Evolutionary conservation across 2,797 vertebrate genomes (phyloP), one percentile per base, ranked within the genome.

Genomic region (Mastacembelus armatus): DNA sequence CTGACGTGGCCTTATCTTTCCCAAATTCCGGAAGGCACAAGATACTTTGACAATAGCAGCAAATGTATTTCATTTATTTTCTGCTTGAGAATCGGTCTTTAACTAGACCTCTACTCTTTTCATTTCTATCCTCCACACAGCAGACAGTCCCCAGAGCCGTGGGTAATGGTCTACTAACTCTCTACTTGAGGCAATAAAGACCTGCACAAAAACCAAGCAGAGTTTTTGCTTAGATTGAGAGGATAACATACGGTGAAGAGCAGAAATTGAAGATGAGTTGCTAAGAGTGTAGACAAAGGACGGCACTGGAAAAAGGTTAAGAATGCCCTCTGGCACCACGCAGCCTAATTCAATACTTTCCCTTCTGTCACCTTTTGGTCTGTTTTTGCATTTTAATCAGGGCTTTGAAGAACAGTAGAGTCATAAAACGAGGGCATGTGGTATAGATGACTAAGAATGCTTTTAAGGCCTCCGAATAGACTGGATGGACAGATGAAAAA

Each of bases 1-100:
- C 85, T 89, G 90, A 91, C 78, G 78, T 66, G 71, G 83, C 71
- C 88, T 92, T 92, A 93, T 92, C 91, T 89, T 51, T 65, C 65
- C 80, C 51, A 72, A 83, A 83, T 38, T 86, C 90, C 85, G 77
- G 80, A 81, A 90, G 89, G 87, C 89, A 85, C 57, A 35, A 59
- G 26, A 69, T 84, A 63, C 82, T 80, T 80, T 48, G 55, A 88
- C 84, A 85, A 84, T 76, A 69, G 43, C 48, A 55, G 35, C 58
- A 52, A 80, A 85, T 83, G 84, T 81, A 85, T 85, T 91, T 87
- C 73, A 85, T 84, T 88, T 90, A 81, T 87, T 91, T 87, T 84
- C 78, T 60, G 60, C 60, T 72, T 16, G 33, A 81, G 84, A 83
- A 78, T 68, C 80, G 72, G 69, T 81, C 82, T 67, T 83, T 52